Conservation (phyloP, 2,888 invertebrate species). For the Rotaria sp. region DNA sequence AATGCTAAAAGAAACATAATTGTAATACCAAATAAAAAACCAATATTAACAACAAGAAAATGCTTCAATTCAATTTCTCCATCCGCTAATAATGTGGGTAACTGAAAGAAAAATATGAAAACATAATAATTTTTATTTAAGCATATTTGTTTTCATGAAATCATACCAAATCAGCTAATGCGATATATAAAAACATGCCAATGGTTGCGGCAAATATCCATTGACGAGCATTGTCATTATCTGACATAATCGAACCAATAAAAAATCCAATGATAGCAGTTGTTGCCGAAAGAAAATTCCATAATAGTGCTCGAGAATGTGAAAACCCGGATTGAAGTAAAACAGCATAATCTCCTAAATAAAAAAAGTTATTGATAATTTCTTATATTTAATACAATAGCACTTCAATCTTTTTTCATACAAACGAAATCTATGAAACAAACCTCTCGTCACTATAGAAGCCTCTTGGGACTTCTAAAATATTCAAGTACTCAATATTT, state of each 20-base stretch:
- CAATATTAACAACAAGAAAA: slow-evolving; percentile 35
- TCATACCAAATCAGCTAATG: slow-evolving; percentile 80
- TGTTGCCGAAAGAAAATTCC: slow-evolving; percentile 78
- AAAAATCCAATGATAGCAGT: slow-evolving; percentile 81
- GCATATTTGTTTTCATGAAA: background rate
- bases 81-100: slow-evolving; percentile 34
- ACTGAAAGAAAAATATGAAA: background rate
- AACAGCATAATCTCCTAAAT: slow-evolving; percentile 80
- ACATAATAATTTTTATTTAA: background rate
- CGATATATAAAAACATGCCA: slow-evolving; percentile 88
- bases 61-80: slow-evolving; percentile 33
- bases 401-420: no score
- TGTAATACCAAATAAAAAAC: background rate
- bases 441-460: no score
- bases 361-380: slow-evolving; percentile 16
- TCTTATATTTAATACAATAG: no score
- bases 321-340: slow-evolving; percentile 86
- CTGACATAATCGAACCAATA: slow-evolving; percentile 75
- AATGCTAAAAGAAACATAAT: background rate
- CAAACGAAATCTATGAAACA: no score
- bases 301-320: slow-evolving; percentile 77
- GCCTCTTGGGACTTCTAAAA: no score
- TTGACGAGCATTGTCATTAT: slow-evolving; percentile 69
- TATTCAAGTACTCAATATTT: no score
- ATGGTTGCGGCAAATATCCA: slow-evolving; percentile 88